Evolutionary conservation across 2,113 vertebrate genomes (phyloP).

Genomic region (Piaya cayana): DNA sequence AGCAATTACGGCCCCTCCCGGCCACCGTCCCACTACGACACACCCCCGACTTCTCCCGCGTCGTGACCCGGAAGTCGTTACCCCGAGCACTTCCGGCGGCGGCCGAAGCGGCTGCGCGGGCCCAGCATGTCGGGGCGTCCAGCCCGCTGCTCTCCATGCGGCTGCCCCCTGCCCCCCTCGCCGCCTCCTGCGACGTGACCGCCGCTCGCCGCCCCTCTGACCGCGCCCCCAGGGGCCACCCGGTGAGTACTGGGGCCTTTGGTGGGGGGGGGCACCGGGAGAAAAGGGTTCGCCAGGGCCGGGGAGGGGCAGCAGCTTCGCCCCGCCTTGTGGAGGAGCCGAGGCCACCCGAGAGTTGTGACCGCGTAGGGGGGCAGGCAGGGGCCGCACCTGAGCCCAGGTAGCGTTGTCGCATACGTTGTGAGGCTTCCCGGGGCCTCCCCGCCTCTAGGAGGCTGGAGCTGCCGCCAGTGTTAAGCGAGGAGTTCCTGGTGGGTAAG

Average conservation of each 20-base stretch:
- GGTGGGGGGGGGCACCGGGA: too few species aligned
- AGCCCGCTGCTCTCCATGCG: neutral
- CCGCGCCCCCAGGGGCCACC: neutral
- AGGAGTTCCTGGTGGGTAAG: neutral
- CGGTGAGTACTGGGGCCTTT: conserved; percentile 8
- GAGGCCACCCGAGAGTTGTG: neutral
- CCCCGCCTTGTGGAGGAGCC: neutral
- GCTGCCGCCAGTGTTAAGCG: fast-evolving
- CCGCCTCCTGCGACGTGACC: neutral
- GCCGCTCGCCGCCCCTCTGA: neutral
- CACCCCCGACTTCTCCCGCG: too few species aligned
- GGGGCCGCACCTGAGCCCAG: neutral
- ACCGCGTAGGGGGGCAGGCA: fast-evolving
- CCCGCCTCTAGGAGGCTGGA: neutral
- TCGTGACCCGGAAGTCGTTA: neutral
- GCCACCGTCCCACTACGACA: neutral
- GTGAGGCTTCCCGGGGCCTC: neutral
- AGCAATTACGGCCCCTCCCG: neutral
- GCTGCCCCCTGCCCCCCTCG: neutral
- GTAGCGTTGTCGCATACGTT: too few species aligned
- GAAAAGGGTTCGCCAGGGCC: neutral
- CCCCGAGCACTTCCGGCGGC: neutral
- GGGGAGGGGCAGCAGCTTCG: neutral
- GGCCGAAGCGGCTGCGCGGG: neutral
- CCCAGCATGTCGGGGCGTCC: neutral